phyloP scores from a whole-genome alignment of 2,888 invertebrate genomes.

The Drosophila conformis region DNA sequence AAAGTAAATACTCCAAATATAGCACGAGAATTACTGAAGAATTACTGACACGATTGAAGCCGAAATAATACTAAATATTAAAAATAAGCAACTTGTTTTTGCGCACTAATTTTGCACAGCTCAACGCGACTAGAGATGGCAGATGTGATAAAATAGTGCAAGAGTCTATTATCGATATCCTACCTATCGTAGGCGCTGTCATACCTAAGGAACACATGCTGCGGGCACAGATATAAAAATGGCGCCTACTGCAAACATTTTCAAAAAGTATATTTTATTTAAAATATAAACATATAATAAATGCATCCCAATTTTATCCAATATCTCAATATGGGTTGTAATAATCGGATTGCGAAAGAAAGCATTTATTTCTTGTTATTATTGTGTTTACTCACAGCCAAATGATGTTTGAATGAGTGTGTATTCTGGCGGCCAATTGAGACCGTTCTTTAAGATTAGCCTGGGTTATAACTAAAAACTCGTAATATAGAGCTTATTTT shows the following conservation, averaged over 20 bases:
- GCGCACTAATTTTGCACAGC: constrained; percentile 57
- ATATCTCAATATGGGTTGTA: too few relatives aligned
- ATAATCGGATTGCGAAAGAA: too few relatives aligned
- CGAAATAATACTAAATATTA: constrained; percentile 17
- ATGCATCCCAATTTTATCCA: neutral
- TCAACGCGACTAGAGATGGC: constrained; percentile 53
- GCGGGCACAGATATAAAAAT: too few relatives aligned
- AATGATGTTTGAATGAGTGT: too few relatives aligned
- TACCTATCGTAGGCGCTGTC: constrained; percentile 25
- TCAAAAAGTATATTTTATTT: neutral
- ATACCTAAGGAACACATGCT: constrained; percentile 12
- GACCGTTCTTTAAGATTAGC: too few relatives aligned
- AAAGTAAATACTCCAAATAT: neutral
- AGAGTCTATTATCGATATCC: constrained; percentile 5
- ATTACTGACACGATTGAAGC: constrained; percentile 9
- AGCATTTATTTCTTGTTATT: too few relatives aligned
- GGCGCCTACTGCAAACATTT: constrained; percentile 6
- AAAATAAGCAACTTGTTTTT: constrained; percentile 38
- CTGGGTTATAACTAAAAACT: constrained; percentile 12
- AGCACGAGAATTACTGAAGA: constrained; percentile 2
- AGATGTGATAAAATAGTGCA: constrained; percentile 2
- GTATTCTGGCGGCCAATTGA: too few relatives aligned
- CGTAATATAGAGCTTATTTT: too few relatives aligned
- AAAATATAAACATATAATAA: neutral
- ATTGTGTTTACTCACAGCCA: too few relatives aligned